Base-by-base conservation (phyloP, 35 echinoderm and acorn worm species). In the Apostichopus parvimensis region DNA sequence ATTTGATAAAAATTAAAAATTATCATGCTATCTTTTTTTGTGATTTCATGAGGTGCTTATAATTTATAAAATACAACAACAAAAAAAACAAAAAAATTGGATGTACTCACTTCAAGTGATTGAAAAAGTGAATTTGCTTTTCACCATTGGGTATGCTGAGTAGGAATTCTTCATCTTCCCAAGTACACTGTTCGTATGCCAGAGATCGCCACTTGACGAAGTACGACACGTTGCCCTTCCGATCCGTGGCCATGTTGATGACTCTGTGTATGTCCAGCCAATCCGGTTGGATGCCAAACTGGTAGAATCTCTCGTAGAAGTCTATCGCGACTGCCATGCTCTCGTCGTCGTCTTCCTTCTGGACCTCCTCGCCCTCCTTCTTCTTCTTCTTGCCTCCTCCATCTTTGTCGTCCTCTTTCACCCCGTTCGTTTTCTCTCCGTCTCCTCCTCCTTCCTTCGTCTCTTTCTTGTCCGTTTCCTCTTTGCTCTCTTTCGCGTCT, bases 201-300 rank as follows among this genome's bases (percentile, higher is more conserved):
- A 99, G 77, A 11, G 89, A 80, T 23, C 92, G 91, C 97, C 97
- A 99, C 84, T 99, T 99, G 25, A 96, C 89, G 21, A 99, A 84
- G 89, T 96, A 99, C 79, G 60, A 70, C 8, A 73, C 95, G 14
- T 81, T 86, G 13, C 93, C 93, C 57, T 78, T 91, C 14, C 95
- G 71, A 53, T 91, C 83, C 23, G 79, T 83, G 20, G 92, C 81
- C 87, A 79, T 91, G 85, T 98, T 98, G 11, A 98, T 95, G 57
- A 98, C 92, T 79, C 96, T 91, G 17, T 99, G 97, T 62, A 99
- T 96, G 60, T 96, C 92, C 14, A 99, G 85, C 97, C 97, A 99
- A 13, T 94, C 94, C 6, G 94, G 97, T 79, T 92, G 92, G 23
- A 99, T 94, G 55, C 97, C 97, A 65, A 93, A 96, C 23, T 93